A percentile compares a stretch with the other conserved stretches of the same genome.
Evolutionary conservation across 2,797 vertebrate species (phyloP).

Genomic region (Myioborus melanocephalus): DNA sequence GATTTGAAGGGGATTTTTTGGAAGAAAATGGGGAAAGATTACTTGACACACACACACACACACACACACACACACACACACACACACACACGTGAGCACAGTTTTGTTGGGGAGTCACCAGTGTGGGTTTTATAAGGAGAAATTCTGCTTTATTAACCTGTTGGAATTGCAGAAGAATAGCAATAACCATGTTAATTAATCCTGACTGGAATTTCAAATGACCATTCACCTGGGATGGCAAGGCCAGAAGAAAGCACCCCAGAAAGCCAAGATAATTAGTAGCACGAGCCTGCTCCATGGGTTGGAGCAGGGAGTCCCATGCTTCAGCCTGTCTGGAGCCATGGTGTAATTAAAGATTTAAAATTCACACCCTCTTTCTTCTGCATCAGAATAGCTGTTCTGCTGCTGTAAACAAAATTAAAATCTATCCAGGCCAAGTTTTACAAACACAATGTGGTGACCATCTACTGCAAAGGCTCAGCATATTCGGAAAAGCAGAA

Average conservation of each 20-base stretch:
- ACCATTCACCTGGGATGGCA: neutral
- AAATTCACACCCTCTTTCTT: neutral
- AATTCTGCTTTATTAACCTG: neutral
- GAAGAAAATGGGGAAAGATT: neutral
- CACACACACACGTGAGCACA: neutral
- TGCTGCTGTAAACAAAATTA: neutral
- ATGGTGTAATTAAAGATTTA: neutral
- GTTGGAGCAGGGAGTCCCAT: neutral
- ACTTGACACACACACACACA: neutral
- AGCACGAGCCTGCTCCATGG: accelerated
- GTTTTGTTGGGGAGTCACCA: neutral
- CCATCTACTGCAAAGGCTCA: neutral
- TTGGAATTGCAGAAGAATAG: neutral
- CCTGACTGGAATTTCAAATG: neutral
- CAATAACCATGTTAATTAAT: neutral
- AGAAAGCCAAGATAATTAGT: neutral
- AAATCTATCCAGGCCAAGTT: neutral
- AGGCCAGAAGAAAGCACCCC: neutral
- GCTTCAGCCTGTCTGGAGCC: neutral
- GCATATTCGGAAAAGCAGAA: neutral
- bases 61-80: neutral
- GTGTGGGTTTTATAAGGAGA: neutral
- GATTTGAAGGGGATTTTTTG: neutral
- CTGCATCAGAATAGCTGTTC: neutral
- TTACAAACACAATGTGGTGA: neutral